Evolutionary conservation across 2,888 invertebrate species (phyloP), one percentile per base, ranked within the genome.

Genomic region (Cerastoderma edule): DNA sequence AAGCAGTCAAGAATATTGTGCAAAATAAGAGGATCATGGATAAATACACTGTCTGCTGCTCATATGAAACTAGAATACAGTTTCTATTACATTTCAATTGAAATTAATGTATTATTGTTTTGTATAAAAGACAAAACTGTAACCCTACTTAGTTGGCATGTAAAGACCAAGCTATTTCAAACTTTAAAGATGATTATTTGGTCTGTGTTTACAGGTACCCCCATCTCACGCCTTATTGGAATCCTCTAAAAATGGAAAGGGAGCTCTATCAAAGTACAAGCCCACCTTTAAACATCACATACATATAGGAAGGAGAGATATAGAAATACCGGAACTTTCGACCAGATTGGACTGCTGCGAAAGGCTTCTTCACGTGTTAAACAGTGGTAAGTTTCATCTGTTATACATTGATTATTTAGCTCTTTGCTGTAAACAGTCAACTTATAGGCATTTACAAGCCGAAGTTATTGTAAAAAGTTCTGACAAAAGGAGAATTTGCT

Each of bases 201-300:
- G n/a, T n/a, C n/a, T n/a, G n/a, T n/a, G n/a, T n/a, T n/a, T n/a
- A n/a, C n/a, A n/a, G n/a, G n/a, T n/a, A n/a, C n/a, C n/a, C n/a
- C n/a, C n/a, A n/a, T n/a, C n/a, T n/a, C n/a, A n/a, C n/a, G n/a
- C n/a, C n/a, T n/a, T n/a, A n/a, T n/a, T n/a, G n/a, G n/a, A n/a
- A n/a, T n/a, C n/a, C n/a, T n/a, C n/a, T n/a, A n/a, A n/a, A 10
- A 44, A 44, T 44, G 44, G 16, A 13, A 13, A 13, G 16, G 13
- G 10, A 44, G 44, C 44, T 44, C 13, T 16, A 13, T 16, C 16
- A 16, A 13, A 13, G 30, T 28, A 28, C 5, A 57, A 28, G 30
- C 24, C 22, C 13, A 13, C 8, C 48, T 44, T 64, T 72, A 66
- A 67, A 28, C 68, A 39, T 8, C 39, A n/a, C 48, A 13, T 39